Conservation (phyloP, 1,140 invertebrate species). For the Atopsyche davidsoni region DNA sequence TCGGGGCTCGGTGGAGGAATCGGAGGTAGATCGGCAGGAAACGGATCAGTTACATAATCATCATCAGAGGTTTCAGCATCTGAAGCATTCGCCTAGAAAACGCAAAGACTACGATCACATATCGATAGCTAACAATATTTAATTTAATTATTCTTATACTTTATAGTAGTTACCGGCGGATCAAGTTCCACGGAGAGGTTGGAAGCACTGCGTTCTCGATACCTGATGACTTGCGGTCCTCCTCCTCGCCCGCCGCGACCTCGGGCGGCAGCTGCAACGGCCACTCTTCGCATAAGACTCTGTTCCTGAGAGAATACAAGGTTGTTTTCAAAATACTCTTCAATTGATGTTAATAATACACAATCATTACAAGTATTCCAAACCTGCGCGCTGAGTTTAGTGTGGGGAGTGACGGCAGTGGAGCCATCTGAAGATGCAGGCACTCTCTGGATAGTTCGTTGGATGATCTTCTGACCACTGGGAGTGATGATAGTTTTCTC, state of each 20-base stretch:
- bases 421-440: slow-evolving; percentile 31
- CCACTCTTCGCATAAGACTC: slow-evolving; percentile 22
- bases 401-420: slow-evolving; percentile 39
- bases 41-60: slow-evolving; percentile 47
- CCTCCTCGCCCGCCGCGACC: slow-evolving; percentile 20
- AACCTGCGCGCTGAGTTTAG: slow-evolving; percentile 44
- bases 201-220: not conserved
- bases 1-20: slow-evolving; percentile 60
- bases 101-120: not conserved
- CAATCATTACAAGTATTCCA: not conserved
- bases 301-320: slow-evolving; percentile 22
- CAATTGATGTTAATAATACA: not conserved
- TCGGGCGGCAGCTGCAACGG: slow-evolving; percentile 19
- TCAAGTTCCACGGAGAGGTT: slow-evolving; percentile 16
- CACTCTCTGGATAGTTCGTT: slow-evolving; percentile 43
- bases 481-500: slow-evolving; percentile 49
- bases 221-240: slow-evolving; percentile 7
- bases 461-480: slow-evolving; percentile 45
- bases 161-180: slow-evolving; percentile 9
- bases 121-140: not conserved
- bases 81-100: slow-evolving; percentile 13
- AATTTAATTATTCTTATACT: not conserved
- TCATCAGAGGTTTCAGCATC: slow-evolving; percentile 24
- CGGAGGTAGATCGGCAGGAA: slow-evolving; percentile 52
- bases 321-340: not conserved